Conservation (phyloP, 92 coral and sea anemone genomes). For the Epizoanthus illoricatus region DNA sequence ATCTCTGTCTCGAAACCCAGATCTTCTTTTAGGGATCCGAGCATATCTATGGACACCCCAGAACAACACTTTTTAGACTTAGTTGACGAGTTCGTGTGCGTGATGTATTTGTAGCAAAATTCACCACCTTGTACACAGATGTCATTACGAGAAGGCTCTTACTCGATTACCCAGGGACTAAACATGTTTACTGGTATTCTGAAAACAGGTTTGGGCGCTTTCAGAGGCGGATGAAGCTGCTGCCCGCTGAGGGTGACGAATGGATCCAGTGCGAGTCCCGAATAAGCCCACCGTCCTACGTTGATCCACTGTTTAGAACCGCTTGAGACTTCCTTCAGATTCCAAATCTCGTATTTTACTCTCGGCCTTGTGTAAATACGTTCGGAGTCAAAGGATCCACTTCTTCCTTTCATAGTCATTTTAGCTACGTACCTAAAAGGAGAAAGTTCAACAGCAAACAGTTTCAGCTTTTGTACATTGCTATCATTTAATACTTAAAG, state of each 20-base stretch:
- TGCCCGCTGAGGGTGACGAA: background rate
- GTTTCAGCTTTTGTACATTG: too few relatives aligned
- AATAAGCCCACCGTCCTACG: background rate
- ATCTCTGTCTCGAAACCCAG: background rate
- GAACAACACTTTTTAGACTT: background rate
- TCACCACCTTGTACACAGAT: background rate
- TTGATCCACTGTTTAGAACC: background rate
- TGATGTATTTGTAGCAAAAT: conserved; percentile 4
- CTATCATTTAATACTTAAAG: too few relatives aligned
- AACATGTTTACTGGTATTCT: background rate
- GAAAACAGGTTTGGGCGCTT: background rate
- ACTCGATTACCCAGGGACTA: background rate
- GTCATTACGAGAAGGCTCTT: background rate
- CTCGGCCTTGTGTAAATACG: background rate
- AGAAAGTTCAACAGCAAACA: too few relatives aligned
- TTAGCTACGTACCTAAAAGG: background rate
- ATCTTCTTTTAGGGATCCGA: background rate
- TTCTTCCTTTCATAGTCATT: background rate
- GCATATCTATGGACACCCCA: background rate
- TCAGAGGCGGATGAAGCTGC: background rate
- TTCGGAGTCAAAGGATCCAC: background rate
- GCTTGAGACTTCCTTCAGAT: background rate
- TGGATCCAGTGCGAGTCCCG: background rate
- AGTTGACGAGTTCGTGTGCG: background rate
- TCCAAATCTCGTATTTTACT: background rate